Base-by-base conservation (phyloP, 1,140 invertebrate genomes). In the Dendroctonus valens region DNA sequence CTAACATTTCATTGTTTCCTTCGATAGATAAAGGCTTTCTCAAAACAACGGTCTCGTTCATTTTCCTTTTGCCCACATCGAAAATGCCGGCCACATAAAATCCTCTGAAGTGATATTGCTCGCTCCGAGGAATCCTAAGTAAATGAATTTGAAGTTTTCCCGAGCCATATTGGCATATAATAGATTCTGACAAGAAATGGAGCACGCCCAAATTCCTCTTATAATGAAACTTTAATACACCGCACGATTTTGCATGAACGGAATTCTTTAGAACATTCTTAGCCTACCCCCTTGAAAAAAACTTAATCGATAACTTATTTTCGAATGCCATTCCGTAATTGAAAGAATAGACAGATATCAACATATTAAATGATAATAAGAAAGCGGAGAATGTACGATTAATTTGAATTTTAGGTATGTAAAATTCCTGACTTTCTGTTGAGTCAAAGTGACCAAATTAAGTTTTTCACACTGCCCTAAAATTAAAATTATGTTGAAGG, bases 201-300 rank as follows among this genome's bases (percentile, higher is more conserved):
- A 64, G 67, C 55, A 73, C 68, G 71, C 70, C 72, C 64, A 70
- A 73, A 73, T 73, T 73, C 72, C 72, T 71, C 71, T 70, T 72
- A 69, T 72, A 73, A 73, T 71, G 70, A 73, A 73, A 73, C 70
- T 73, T 73, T 73, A 69, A 72, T 73, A 70, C 68, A 73, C 72
- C 72, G 69, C 72, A 73, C 70, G 68, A 73, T 71, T 73, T 73
- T 73, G 68, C 70, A 73, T 71, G 67, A 71, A 64, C 57, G 68
- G 54, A 46, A 72, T 73, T 59, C 65, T 72, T 67, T 63, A 48
- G 26, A 65, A 57, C 39, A 68, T 68, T 67, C 51, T 51, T 26
- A 26, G 26, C 26, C 26, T 26, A 26, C 26, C 26, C 26, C 26
- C 26, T 26, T 26, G 26, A 26, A 26, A 26, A 26, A n/a, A 26